These are phyloP conservation scores for Lamellibrachia luymesi DNA, from an alignment of 1,140 invertebrate species.

Conservation along the genomic window DNA sequence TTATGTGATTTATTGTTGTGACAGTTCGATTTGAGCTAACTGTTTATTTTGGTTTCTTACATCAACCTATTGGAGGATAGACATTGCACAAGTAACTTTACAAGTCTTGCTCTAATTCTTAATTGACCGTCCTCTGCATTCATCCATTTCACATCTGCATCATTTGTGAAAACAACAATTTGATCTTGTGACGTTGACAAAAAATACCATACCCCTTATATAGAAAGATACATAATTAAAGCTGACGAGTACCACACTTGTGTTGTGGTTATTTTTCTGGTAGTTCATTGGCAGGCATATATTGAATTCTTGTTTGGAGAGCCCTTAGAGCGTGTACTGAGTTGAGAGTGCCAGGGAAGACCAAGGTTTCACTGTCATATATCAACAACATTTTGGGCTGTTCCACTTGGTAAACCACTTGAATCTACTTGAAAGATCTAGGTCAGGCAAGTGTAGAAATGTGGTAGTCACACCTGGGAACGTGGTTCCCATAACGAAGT, in stretches of 20 bases:
- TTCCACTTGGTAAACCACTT: not conserved
- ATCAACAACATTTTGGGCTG: not conserved
- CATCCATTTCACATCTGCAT: not conserved
- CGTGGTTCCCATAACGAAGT: not conserved
- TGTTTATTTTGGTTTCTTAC: not conserved
- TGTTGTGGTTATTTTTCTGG: not conserved
- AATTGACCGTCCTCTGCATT: not conserved
- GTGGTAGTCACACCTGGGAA: not conserved
- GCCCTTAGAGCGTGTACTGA: not conserved
- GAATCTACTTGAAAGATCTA: not conserved
- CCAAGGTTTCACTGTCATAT: not conserved
- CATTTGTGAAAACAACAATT: not conserved
- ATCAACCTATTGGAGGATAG: not conserved
- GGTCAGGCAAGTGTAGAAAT: not conserved
- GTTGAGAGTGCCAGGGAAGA: not conserved
- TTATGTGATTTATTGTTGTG: not conserved
- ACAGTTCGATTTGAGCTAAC: not conserved
- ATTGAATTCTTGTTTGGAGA: not conserved
- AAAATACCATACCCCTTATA: not conserved
- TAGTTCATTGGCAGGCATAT: not conserved
- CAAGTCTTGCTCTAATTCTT: not conserved
- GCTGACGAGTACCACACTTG: not conserved
- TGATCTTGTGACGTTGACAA: not conserved
- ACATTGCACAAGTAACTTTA: not conserved
- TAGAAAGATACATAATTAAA: not conserved